Evolutionary conservation across 2,113 vertebrate genomes (phyloP), one percentile per base, ranked within the genome.

Genomic region (Lepisosteus oculatus): DNA sequence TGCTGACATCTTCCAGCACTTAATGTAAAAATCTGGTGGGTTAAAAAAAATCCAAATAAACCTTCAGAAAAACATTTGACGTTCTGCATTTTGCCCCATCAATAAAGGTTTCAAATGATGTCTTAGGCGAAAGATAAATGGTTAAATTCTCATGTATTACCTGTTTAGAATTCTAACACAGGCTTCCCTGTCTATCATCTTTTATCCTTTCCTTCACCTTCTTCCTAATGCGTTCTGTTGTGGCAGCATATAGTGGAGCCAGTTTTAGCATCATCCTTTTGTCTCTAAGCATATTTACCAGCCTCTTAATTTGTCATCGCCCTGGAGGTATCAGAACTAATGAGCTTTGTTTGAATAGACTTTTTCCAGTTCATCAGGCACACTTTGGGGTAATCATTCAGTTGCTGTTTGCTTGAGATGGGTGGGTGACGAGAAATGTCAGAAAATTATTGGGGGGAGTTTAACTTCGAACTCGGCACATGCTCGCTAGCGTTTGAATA

Each of bases 301-400:
- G 89, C 88, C 83, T 79, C 90, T 93, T 94, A 93, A 93, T 94
- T 94, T 93, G 90, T 93, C 92, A 93, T 89, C 86, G 91, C 91
- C 92, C 93, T 89, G 90, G 90, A 93, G 93, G 92, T 93, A 93
- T 93, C 87, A 91, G 92, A 92, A 92, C 91, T 94, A 94, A 94
- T 93, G 93, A 93, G 93, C 91, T 93, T 93, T 93, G 90, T 94
- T 94, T 94, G 92, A 94, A 93, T 93, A 94, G 93, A 92, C 91
- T 94, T 94, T 94, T 94, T 94, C 93, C 93, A 94, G 91, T 94
- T 94, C 92, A 94, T 94, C 93, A 93, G 92, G 90, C 92, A 93
- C 93, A 93, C 93, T 93, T 94, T 93, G 92, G 90, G 90, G 90
- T 93, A 93, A 93, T 94, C 91, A 94, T 91, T 94, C 91, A 93